A percentile compares a stretch with the other conserved stretches of the same genome.
phyloP scores from a whole-genome alignment of 2,888 invertebrate species.

The Folsomia candida region DNA sequence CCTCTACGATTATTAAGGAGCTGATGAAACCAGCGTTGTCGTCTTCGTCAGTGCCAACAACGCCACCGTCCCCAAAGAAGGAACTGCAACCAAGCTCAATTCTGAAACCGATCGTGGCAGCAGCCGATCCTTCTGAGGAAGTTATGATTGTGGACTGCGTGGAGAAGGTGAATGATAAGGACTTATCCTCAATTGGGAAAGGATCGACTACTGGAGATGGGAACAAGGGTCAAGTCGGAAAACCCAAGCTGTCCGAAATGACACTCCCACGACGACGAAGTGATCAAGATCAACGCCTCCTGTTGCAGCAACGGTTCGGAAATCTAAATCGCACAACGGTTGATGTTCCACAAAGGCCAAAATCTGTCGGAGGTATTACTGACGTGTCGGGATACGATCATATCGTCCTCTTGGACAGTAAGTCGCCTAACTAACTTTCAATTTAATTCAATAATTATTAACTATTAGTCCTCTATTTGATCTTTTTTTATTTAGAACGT shows the following conservation, averaged over 20 bases:
- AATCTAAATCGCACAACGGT: not conserved
- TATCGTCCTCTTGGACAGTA: conserved; percentile 37
- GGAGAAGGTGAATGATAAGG: too few relatives aligned
- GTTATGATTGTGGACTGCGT: not conserved
- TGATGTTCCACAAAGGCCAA: not conserved
- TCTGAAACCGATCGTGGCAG: too few relatives aligned
- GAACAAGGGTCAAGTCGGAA: too few relatives aligned
- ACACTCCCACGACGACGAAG: not conserved
- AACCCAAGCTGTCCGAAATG: too few relatives aligned
- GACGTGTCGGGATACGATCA: conserved; percentile 26
- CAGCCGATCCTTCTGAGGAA: not conserved
- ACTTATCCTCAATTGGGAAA: too few relatives aligned
- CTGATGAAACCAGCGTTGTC: not conserved
- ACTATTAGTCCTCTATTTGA: not conserved
- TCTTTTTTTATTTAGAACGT: conserved; percentile 25
- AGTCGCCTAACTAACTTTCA: conserved; percentile 14
- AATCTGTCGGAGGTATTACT: not conserved
- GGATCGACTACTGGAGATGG: too few relatives aligned
- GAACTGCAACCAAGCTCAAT: not conserved
- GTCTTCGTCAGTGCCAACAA: not conserved
- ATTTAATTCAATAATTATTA: conserved; percentile 14
- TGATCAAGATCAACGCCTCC: not conserved
- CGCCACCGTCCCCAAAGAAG: too few relatives aligned
- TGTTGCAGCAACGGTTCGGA: not conserved
- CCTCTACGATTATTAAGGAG: not conserved